Base-by-base conservation (phyloP, 2,113 vertebrate genomes). In the Pardalotus punctatus region DNA sequence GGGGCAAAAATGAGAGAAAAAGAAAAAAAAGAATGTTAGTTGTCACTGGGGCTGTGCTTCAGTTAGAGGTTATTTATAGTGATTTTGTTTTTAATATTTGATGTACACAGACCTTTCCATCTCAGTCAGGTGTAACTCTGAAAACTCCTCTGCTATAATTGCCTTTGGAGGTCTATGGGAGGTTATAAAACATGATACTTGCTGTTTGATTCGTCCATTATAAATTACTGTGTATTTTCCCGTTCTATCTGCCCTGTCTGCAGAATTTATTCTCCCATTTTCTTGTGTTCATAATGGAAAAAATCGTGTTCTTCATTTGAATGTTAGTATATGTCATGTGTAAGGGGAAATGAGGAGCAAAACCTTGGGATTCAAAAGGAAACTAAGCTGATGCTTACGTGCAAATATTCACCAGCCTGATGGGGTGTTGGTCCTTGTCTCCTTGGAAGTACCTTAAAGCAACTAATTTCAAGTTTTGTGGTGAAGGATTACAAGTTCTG, bases 31-130 rank as follows among this genome's bases (percentile, higher is more conserved):
- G 89, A 57, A 69, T 17, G 77, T 81, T 90, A 29, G 57, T 90
- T 94, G 69, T 86, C 88, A 74, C 80, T 71, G 51, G 45, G 51
- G 31, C 53, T 86, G 36, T 93, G 51, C 69, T 96, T 94, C 92
- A 83, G 81, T 86, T 73, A 45, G 60, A 86, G 85, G 76, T 92
- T 97, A 96, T 94, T 96, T 96, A 96, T 93, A 96, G 92, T 83
- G 92, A 70, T 74, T 89, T 96, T 88, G 92, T 22, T 94, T 96
- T 95, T 95, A 94, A 95, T 96, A 96, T 95, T 95, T 96, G 85
- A 95, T 96, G 76, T 90, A 86, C 79, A 56, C 93, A 96, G 88
- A 94, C 86, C 94, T 95, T 96, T 92, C 92, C 40, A 42, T 93
- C 90, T 94, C 94, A 88, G 83, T 96, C 92, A 93, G 92, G 76